phyloP scores from a whole-genome alignment of 2,888 invertebrate species.

The Phyllotreta cruciferae region DNA sequence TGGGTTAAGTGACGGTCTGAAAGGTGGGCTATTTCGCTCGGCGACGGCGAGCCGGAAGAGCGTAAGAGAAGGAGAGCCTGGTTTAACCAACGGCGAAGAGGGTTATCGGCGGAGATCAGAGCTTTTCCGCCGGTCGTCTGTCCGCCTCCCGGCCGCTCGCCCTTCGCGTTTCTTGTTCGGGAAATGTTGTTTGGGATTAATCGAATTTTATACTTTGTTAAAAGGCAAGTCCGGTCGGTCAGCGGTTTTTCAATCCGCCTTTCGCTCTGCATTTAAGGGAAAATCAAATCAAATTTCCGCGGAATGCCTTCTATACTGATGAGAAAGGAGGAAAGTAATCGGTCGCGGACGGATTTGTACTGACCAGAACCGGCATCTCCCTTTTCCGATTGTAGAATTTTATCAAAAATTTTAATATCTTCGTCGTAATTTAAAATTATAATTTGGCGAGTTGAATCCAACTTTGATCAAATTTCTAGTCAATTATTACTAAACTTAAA shows the following conservation, averaged over 20 bases:
- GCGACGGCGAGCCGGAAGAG: constrained; percentile 12
- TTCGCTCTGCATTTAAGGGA: constrained; percentile 45
- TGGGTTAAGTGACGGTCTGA: constrained; percentile 54
- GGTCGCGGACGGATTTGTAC: constrained; percentile 44
- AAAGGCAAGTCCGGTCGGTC: constrained; percentile 49
- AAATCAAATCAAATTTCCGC: constrained; percentile 49
- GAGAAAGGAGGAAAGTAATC: constrained; percentile 48
- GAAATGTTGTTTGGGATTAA: constrained; percentile 54
- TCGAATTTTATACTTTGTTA: constrained; percentile 55
- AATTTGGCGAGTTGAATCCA: background rate
- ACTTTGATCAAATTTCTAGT: too few relatives aligned
- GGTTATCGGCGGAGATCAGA: constrained; percentile 50
- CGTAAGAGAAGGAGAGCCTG: constrained; percentile 4
- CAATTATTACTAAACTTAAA: too few relatives aligned
- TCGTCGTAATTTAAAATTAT: background rate
- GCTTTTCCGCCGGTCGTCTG: constrained; percentile 49
- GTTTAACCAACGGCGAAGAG: constrained; percentile 38
- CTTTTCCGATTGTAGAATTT: background rate
- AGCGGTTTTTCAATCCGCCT: constrained; percentile 45
- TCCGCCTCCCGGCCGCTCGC: constrained; percentile 1
- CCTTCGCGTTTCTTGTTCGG: constrained; percentile 40
- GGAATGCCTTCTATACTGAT: constrained; percentile 48
- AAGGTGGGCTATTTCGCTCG: constrained; percentile 39
- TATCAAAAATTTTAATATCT: background rate
- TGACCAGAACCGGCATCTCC: constrained; percentile 20